Percentiles rank a stretch among this genome's conserved stretches.
These are phyloP conservation scores for Eubasilissa regina DNA, from an alignment of 1,140 invertebrate genomes.

Conservation along the genomic window DNA sequence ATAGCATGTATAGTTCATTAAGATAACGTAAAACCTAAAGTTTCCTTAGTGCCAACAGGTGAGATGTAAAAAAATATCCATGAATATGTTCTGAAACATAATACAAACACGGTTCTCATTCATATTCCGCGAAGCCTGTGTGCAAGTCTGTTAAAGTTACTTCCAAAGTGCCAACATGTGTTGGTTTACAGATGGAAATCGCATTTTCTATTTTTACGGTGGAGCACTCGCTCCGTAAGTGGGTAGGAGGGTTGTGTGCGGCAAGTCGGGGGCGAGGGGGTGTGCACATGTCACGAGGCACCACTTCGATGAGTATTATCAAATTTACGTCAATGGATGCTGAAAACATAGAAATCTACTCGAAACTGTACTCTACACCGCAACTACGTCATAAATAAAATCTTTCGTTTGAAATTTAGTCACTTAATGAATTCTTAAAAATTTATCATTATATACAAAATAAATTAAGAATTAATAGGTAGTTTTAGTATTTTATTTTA, in stretches of 20 bases:
- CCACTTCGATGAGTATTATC: constrained; percentile 16
- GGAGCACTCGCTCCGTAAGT: constrained; percentile 16
- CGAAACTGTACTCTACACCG: no score
- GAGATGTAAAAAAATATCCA: not conserved
- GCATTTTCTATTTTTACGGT: constrained; percentile 43
- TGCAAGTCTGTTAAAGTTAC: constrained; percentile 48
- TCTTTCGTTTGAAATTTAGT: no score
- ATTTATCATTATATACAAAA: no score
- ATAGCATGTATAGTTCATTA: not conserved
- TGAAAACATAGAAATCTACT: not conserved
- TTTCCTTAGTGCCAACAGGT: no score
- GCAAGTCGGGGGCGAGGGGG: not conserved
- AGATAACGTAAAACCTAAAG: not conserved
- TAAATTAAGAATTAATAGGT: no score
- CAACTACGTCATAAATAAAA: no score
- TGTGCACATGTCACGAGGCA: not conserved
- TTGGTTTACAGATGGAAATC: constrained; percentile 42
- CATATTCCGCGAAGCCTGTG: constrained; percentile 34
- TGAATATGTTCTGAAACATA: constrained; percentile 21
- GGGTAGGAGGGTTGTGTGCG: not conserved
- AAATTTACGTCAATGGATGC: constrained; percentile 31
- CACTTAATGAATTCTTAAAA: no score
- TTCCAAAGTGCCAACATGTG: constrained; percentile 49
- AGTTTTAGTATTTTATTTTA: no score
- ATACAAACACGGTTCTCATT: constrained; percentile 23